These are phyloP conservation scores for Chaetops frenatus DNA, from an alignment of 2,113 vertebrate genomes.

Conservation along the genomic window DNA sequence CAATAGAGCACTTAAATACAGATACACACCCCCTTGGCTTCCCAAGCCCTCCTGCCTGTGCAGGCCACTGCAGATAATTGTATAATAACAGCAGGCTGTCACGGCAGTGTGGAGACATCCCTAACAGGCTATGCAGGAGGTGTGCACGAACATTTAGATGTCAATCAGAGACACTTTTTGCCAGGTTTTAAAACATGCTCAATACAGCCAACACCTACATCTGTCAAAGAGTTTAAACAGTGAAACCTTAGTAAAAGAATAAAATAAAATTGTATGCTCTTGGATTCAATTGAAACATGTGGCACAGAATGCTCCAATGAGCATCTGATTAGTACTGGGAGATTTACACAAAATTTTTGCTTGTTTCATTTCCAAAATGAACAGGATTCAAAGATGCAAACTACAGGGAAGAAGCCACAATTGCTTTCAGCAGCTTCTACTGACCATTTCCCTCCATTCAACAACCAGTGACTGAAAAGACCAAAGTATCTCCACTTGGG, in stretches of 20 bases:
- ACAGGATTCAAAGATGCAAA: neutral
- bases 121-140: neutral
- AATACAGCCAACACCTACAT: neutral
- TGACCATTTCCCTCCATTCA: neutral
- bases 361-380: neutral
- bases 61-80: neutral
- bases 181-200: neutral
- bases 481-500: neutral
- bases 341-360: neutral
- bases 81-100: neutral
- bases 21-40: neutral
- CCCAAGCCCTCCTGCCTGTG: neutral
- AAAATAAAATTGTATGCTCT: neutral
- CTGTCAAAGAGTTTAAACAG: neutral
- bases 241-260: neutral
- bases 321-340: neutral
- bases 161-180: neutral
- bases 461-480: neutral
- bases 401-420: neutral
- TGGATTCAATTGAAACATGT: neutral
- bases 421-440: neutral
- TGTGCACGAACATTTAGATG: neutral
- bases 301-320: neutral
- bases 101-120: neutral
- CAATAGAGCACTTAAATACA: neutral